Evolutionary conservation across 1,140 invertebrate species (phyloP), one percentile per base, ranked within the genome.

Genomic region (Diploscapter pachys): DNA sequence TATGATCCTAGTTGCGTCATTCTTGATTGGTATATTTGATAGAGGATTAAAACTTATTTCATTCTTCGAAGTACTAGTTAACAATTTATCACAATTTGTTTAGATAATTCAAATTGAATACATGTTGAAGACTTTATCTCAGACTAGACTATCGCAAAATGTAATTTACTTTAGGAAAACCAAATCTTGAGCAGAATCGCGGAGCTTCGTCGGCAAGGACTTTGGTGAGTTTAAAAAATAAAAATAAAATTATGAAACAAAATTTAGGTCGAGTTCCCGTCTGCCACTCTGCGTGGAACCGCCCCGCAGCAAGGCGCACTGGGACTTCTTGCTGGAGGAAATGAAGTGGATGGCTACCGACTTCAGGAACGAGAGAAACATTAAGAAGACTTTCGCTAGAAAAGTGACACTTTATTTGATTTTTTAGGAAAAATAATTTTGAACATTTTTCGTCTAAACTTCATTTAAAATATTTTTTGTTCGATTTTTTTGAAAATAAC

Each of bases 321-420:
- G 95, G 95, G 96, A 99, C 86, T 99, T 96, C 87, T 89, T 99
- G 64, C 86, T 99, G 5, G 96, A 99, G 86, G 96, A 99, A 88
- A 97, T 98, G 93, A 91, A 92, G 48, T 99, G 96, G 96, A 88
- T 99, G 67, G 93, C 95, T 57, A 92, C 93, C 57, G 96, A 99
- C 88, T 98, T 99, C 89, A 92, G 92, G 53, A 93, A 96, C 86
- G 96, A 99, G 87, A 89, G 95, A 66, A 98, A 97, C 86, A 96
- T 93, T 94, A 99, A 98, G 83, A 95, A 95, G 86, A 91, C 92
- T 64, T 92, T 92, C 5, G 93, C 95, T 0, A 95, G 92, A 65
- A 98, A 97, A 87, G 92, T 92, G 5, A 93, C 95, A 31, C 1
- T 31, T 31, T 31, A 31, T 91, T 91, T 81, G 69, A 31, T 31